phyloP scores from a whole-genome alignment of 2,888 invertebrate genomes.

The Ryuthela nishihirai region DNA sequence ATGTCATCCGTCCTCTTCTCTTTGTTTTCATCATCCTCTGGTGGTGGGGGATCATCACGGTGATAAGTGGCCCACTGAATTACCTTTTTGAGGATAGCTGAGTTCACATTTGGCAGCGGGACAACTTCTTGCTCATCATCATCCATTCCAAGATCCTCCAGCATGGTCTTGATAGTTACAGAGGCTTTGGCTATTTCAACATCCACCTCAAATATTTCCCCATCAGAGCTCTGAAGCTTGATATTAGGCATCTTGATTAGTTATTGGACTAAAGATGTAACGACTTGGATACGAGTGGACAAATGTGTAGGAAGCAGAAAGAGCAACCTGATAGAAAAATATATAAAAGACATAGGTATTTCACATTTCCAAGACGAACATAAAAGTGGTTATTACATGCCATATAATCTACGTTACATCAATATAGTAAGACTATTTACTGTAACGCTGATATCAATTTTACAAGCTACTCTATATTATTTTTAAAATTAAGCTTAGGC shows the following conservation, averaged over 20 bases:
- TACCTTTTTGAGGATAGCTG: constrained; percentile 89
- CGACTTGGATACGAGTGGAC: no score
- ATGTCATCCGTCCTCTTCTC: constrained; percentile 99
- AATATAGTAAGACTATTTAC: no score
- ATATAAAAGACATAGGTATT: no score
- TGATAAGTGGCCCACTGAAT: constrained; percentile 74
- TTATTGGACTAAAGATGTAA: no score
- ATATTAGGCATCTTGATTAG: constrained; percentile 54
- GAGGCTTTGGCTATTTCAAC: constrained; percentile 57
- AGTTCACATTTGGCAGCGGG: constrained; percentile 95
- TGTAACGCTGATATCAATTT: no score
- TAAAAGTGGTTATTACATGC: no score
- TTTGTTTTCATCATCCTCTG: constrained; percentile 95
- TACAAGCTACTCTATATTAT: no score
- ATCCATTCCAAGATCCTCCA: constrained; percentile 56
- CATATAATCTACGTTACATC: no score
- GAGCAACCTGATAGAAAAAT: no score
- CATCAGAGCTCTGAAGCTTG: constrained; percentile 53
- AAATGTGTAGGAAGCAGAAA: no score
- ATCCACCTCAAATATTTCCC: constrained; percentile 53
- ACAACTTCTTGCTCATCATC: constrained; percentile 81
- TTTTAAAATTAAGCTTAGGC: no score
- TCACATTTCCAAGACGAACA: no score
- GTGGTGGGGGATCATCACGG: constrained; percentile 88
- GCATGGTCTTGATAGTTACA: constrained; percentile 57